A percentile compares a stretch with the other conserved stretches of the same genome.
Conservation (phyloP, 2,113 vertebrate species). For the Erpornis zantholeuca region DNA sequence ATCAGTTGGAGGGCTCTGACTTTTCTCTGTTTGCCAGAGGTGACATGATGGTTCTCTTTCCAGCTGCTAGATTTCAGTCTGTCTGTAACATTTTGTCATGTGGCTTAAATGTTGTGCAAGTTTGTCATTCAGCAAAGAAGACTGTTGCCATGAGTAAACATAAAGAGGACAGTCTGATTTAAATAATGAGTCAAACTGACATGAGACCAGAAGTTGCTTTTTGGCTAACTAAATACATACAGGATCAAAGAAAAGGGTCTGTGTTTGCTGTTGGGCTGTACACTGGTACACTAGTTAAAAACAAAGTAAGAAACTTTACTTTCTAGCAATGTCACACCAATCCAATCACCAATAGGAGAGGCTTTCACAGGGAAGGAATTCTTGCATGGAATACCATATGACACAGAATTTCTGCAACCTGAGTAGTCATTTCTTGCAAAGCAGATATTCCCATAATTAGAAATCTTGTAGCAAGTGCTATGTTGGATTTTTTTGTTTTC, state of each 20-base stretch:
- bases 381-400: not conserved
- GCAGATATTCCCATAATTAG: not conserved
- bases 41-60: not conserved
- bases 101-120: not conserved
- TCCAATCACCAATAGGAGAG: not conserved
- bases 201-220: not conserved
- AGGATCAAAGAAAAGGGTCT: not conserved
- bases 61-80: not conserved
- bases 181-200: not conserved
- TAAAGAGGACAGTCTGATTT: not conserved
- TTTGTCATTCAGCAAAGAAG: not conserved
- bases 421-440: not conserved
- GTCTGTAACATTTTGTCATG: not conserved
- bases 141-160: not conserved
- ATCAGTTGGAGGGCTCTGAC: not conserved
- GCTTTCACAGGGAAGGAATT: not conserved
- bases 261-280: not conserved
- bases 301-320: not conserved
- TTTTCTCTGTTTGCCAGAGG: not conserved
- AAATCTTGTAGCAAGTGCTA: not conserved
- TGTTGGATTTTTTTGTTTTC: not conserved
- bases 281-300: not conserved
- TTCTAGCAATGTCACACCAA: not conserved
- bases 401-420: not conserved
- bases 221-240: not conserved